Evolutionary conservation across 2,113 vertebrate genomes (phyloP), one percentile per base, ranked within the genome.

Genomic region (Nycticebus coucang): DNA sequence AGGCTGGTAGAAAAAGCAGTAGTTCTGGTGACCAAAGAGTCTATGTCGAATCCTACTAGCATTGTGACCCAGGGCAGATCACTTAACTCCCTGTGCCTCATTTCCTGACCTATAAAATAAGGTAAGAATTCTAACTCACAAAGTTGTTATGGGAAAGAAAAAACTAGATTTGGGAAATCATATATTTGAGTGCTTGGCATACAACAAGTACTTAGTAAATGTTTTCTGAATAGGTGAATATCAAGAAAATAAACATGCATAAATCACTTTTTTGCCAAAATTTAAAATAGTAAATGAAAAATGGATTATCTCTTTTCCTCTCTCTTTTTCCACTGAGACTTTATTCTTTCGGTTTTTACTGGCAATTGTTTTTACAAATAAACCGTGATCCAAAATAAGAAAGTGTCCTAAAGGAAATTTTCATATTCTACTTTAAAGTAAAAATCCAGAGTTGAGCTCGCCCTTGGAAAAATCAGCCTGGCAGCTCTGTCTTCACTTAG

Each of bases 371-470:
- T 57, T 86, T 53, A 88, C 71, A 50, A 96, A 86, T 87, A 96
- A 78, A 88, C 80, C 87, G 71, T 55, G 92, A 88, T 93, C 86
- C 91, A 74, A 96, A 97, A 90, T 82, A 97, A 91, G 91, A 97
- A 96, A 94, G 45, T 53, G 14, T 91, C 80, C 13, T 75, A 96
- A 96, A 94, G 79, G 79, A 96, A 96, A 92, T 84, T 92, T 95
- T 96, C 72, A 94, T 86, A 78, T 94, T 95, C 85, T 96, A 57
- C 62, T 95, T 95, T 86, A 82, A 86, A 95, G 60, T 75, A 37
- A 91, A 96, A 95, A 78, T 95, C 57, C 82, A 83, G 92, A 95
- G 53, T 94, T 94, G 93, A 96, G 77, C 68, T 96, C 78, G 75
- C 35, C 35, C 81, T 88, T 94, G 93, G 91, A 96, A 92, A 94